Base-by-base conservation (phyloP, 2,113 vertebrate species). In the Ramphastos sulfuratus region DNA sequence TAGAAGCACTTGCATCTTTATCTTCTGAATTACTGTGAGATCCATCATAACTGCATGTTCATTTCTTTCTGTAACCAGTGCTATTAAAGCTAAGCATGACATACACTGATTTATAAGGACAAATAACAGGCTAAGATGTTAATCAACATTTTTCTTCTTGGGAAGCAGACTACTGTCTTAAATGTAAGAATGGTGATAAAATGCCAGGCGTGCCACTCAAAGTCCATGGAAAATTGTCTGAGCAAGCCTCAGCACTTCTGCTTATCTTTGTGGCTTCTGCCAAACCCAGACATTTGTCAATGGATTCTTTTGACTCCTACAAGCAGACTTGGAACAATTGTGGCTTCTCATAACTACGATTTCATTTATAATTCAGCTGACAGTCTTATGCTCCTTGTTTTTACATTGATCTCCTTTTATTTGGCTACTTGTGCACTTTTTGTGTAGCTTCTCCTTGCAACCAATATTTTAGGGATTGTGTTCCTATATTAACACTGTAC, bases 221-320 rank as follows among this genome's bases (percentile, higher is more conserved):
- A 85, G 75, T 64, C 28, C 73, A 58, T 17, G 20, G 31, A 79
- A 95, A 77, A 70, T 39, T 87, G 37, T 63, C n/a, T 20, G 21
- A 76, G 35, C 94, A 89, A 75, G 78, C 66, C 61, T 87, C 39
- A 91, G 42, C 59, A 31, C n/a, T 72, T 72, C 24, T 60, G 31
- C 33, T 93, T 85, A 48, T 85, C 72, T 66, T 84, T 69, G 55
- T 60, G 48, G 39, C 50, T 20, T 86, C 54, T 88, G 39, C 10
- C 4, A 54, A 92, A 94, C 60, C 4, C 6, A 92, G 70, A 63
- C 19, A 61, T 13, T 13, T 84, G 44, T 21, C 72, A 95, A 44
- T 25, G 54, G 70, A 94, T 80, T 80, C 20, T 91, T 92, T 95
- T 92, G 48, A 59, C 33, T 92, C 71, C 80, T 75, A 70, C 54